Conservation (phyloP, 2,797 vertebrate species). For the Lacerta agilis region DNA sequence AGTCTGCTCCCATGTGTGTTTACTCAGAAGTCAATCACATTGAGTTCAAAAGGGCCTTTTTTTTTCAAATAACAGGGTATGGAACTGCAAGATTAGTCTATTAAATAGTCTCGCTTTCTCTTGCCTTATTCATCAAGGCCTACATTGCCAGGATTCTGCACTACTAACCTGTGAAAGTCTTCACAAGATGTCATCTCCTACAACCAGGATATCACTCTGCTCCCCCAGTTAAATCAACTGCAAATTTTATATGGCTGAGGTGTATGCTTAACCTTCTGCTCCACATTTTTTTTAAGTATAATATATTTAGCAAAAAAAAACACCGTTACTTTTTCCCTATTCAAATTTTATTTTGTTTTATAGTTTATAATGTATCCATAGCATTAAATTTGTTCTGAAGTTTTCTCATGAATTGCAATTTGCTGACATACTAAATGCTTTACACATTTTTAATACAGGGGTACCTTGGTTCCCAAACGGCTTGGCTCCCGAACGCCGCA, state of each 20-base stretch:
- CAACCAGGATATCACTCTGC: not conserved
- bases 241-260: constrained; percentile 28
- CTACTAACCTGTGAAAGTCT: constrained; percentile 49
- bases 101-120: constrained; percentile 1
- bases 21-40: not conserved
- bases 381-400: constrained; percentile 3
- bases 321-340: not conserved
- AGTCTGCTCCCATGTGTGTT: not conserved
- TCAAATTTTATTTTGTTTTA: constrained; percentile 20
- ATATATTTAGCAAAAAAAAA: not conserved
- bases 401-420: constrained; percentile 32
- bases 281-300: constrained; percentile 49
- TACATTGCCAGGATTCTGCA: not conserved
- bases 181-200: not conserved
- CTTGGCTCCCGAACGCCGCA: too few relatives aligned
- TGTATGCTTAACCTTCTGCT: constrained; percentile 57
- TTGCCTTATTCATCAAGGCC: not conserved
- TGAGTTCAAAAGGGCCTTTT: too few relatives aligned
- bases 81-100: constrained; percentile 22
- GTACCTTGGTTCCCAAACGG: too few relatives aligned
- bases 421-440: constrained; percentile 6
- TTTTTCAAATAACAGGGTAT: too few relatives aligned
- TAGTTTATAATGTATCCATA: constrained; percentile 25
- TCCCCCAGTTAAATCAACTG: not conserved
- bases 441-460: constrained; percentile 37